These are phyloP conservation scores for Limenitis camilla DNA, from an alignment of 2,888 invertebrate genomes.

Conservation along the genomic window DNA sequence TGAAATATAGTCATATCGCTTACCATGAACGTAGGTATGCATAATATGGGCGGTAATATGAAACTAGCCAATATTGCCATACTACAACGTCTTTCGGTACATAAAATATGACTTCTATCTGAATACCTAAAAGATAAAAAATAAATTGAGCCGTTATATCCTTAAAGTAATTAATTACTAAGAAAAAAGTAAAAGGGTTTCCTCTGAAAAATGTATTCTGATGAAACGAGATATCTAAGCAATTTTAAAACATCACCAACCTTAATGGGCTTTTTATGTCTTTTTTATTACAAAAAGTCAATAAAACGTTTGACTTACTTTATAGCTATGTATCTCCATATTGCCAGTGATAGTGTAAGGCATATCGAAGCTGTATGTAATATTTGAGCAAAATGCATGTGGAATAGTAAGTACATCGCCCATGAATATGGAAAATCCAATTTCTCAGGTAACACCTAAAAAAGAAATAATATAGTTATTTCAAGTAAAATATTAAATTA, in stretches of 20 bases:
- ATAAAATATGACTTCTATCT: slow-evolving; percentile 81
- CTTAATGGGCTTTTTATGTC: not conserved
- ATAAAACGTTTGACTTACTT: slow-evolving; percentile 72
- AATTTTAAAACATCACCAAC: not conserved
- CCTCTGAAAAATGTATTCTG: too few species aligned
- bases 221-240: too few species aligned
- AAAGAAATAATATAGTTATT: slow-evolving; percentile 14
- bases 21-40: slow-evolving; percentile 87
- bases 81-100: slow-evolving; percentile 84
- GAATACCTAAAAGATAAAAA: slow-evolving; percentile 78
- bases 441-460: slow-evolving; percentile 57
- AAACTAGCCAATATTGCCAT: slow-evolving; percentile 85
- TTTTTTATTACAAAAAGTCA: slow-evolving; percentile 7
- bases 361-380: slow-evolving; percentile 89
- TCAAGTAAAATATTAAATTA: not conserved
- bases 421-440: slow-evolving; percentile 72
- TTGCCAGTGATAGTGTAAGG: slow-evolving; percentile 85
- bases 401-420: slow-evolving; percentile 83
- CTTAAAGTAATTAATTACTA: not conserved
- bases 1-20: slow-evolving; percentile 25
- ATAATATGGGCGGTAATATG: slow-evolving; percentile 84
- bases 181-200: not conserved
- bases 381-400: slow-evolving; percentile 86
- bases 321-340: slow-evolving; percentile 90
- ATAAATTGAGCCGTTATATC: not conserved